Evolutionary conservation across 1,140 invertebrate genomes (phyloP), one percentile per base, ranked within the genome.

Genomic region (Macrotrachela quadricornifera): DNA sequence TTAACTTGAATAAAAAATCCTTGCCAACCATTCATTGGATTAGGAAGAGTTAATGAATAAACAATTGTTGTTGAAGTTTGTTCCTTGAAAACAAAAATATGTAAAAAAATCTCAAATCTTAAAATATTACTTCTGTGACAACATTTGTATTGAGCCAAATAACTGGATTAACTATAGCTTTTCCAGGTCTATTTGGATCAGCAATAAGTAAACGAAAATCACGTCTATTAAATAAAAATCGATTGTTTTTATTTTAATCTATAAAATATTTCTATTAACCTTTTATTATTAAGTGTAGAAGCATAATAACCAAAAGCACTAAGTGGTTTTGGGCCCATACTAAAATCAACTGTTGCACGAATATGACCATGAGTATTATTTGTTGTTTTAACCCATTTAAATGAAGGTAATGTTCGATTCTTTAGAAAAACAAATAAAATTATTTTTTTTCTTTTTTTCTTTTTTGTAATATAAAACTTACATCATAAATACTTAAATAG

Each of bases 1-100:
- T 56, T 59, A 41, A 61, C 50, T 56, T 63, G 59, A 38, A 63
- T 60, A 43, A 62, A 63, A 53, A 62, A 63, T 0, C 58, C 59
- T 15, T 56, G 49, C 63, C 62, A 64, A 44, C 61, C 62, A 12
- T 51, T 48, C 4, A 16, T 36, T 15, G 63, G 62, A 53, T 60
- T 62, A 10, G 57, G 45, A 45, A 59, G 58, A 46, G 59, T 50
- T 10, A 50, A 59, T 13, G 49, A 39, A 43, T 55, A 60, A 39
- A 54, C 58, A 46, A 57, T 58, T 46, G 57, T 57, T 13, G 56
- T 56, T 52, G 39, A 13, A 37, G 37, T 45, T 48, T 57, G 21
- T 30, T 30, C 3, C 21, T 30, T 4, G 8, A 30, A 4, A 4
- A 30, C 8, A 30, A 30, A 4, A 4, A 30, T 30, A 30, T 30